phyloP scores from a whole-genome alignment of 2,113 vertebrate species.

The Barbus barbus region DNA sequence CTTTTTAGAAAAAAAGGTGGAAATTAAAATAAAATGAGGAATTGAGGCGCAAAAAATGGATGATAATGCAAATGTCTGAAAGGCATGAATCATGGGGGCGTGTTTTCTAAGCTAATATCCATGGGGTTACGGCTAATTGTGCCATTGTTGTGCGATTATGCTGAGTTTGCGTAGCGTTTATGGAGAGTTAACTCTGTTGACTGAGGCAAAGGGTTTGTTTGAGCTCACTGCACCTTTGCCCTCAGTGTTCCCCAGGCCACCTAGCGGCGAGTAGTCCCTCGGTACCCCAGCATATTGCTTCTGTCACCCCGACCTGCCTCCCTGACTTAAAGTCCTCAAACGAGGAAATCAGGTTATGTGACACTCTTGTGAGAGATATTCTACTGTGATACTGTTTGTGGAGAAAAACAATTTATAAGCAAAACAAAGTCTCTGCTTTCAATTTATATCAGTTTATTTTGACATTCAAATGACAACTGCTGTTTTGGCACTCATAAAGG shows the following conservation, averaged over 20 bases:
- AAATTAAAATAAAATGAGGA: conserved; percentile 55
- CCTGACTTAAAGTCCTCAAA: conserved; percentile 48
- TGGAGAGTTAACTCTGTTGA: conserved; percentile 50
- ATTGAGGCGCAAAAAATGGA: conserved; percentile 65
- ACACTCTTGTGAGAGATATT: background rate
- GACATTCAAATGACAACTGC: background rate
- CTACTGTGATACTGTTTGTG: background rate
- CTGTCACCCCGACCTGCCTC: conserved; percentile 61
- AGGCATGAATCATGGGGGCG: conserved; percentile 65
- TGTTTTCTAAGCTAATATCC: conserved; percentile 72
- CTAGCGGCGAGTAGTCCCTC: conserved; percentile 70
- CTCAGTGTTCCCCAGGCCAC: conserved; percentile 63
- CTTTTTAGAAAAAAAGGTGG: conserved; percentile 49
- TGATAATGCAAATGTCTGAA: conserved; percentile 77
- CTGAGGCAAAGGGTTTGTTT: conserved; percentile 69
- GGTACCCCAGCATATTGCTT: conserved; percentile 68
- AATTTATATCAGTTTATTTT: background rate
- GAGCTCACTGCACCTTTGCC: conserved; percentile 65
- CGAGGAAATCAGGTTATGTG: conserved; percentile 34
- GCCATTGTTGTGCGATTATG: conserved; percentile 78
- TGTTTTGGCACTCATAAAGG: background rate
- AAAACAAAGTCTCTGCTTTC: background rate
- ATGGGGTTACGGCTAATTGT: conserved; percentile 74
- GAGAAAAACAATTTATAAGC: background rate
- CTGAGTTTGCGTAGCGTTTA: conserved; percentile 75